Conservation (phyloP, 2,113 vertebrate species). For the Synodontis membranacea region DNA sequence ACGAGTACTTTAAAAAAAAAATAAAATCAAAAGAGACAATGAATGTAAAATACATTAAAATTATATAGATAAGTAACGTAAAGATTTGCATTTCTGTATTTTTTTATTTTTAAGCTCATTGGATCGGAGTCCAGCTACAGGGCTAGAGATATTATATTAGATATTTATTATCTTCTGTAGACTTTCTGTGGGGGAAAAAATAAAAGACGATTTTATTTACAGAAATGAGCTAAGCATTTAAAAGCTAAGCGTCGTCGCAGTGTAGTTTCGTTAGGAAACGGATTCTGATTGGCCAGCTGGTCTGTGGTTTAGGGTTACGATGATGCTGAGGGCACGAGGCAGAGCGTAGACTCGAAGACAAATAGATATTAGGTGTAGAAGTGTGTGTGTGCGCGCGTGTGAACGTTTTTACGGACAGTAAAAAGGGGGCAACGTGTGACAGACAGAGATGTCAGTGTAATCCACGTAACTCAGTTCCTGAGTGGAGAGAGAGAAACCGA, state of each 20-base stretch:
- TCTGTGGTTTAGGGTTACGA: background rate
- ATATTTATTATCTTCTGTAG: no score
- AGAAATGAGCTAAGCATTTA: background rate
- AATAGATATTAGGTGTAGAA: no score
- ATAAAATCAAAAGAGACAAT: no score
- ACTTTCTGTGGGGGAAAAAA: no score
- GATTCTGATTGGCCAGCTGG: no score
- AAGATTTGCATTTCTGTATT: background rate
- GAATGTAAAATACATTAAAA: no score
- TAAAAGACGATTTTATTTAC: background rate
- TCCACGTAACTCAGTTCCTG: slow-evolving; percentile 28
- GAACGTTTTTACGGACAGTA: background rate
- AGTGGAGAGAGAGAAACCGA: slow-evolving; percentile 48
- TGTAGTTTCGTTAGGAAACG: no score
- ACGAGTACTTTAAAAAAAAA: no score
- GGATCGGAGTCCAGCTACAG: background rate
- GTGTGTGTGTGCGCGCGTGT: background rate
- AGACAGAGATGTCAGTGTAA: slow-evolving; percentile 53
- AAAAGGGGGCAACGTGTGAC: background rate
- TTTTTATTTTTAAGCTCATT: background rate
- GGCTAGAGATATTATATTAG: no score
- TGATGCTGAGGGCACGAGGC: background rate
- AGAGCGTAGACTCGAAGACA: background rate
- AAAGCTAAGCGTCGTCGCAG: no score
- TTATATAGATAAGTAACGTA: no score